Evolutionary conservation across 30 jellyfish, hydroid and myxozoan genomes (phyloP), one percentile per base, ranked within the genome.

Genomic region (Pseudorhiza aurosa): DNA sequence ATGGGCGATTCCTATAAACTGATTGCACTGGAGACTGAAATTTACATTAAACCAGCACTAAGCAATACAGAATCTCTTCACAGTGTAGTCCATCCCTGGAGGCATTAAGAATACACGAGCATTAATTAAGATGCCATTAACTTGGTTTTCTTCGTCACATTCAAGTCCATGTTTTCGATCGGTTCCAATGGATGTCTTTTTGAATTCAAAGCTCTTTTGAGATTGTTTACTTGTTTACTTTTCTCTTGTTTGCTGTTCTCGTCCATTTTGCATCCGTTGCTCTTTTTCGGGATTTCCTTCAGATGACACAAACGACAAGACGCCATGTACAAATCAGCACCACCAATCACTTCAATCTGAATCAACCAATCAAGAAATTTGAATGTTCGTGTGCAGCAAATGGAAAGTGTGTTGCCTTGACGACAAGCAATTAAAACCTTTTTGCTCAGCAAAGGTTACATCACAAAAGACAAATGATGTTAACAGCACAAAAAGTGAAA

Each of bases 331-430:
- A 77, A 88, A 3, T 95, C 99, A 8, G 97, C 97, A n/a, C 99
- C 99, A 8, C 99, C 99, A 65, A 95, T 95, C 56, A 95, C 95
- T 58, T 95, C 99, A 25, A 95, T 78, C 99, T 95, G n/a, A n/a
- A n/a, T n/a, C n/a, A n/a, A n/a, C n/a, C n/a, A n/a, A n/a, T n/a
- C n/a, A n/a, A n/a, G n/a, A n/a, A n/a, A n/a, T n/a, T n/a, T n/a
- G n/a, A n/a, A n/a, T n/a, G n/a, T n/a, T n/a, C n/a, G n/a, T n/a
- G n/a, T n/a, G n/a, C n/a, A n/a, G n/a, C n/a, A n/a, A n/a, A n/a
- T n/a, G n/a, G n/a, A n/a, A n/a, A n/a, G n/a, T n/a, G n/a, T n/a
- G n/a, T n/a, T n/a, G n/a, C n/a, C n/a, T n/a, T n/a, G n/a, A n/a
- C n/a, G n/a, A n/a, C n/a, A n/a, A n/a, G n/a, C n/a, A n/a, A n/a